Conservation (phyloP, 2,797 vertebrate species). For the Bovichtus diacanthus region DNA sequence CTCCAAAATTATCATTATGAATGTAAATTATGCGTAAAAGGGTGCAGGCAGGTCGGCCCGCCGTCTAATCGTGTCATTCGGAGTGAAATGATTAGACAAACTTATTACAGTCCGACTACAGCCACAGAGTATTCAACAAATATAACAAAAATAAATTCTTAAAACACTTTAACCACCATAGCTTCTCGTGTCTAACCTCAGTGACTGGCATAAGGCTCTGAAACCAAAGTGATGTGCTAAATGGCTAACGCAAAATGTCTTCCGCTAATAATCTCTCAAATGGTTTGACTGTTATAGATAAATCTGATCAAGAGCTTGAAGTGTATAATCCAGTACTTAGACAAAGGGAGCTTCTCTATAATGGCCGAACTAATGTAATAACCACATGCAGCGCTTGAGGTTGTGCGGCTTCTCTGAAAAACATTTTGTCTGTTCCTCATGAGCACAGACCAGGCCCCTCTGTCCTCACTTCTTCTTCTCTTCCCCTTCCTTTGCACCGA, state of each 20-base stretch:
- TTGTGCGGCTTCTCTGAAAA: slow-evolving; percentile 1
- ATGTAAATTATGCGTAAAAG: no score
- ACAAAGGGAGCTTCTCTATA: slow-evolving; percentile 29
- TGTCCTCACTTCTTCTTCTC: slow-evolving; percentile 33
- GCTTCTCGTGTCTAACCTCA: background rate
- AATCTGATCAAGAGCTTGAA: slow-evolving; percentile 54
- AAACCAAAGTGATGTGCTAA: slow-evolving; percentile 26
- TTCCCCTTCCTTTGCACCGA: slow-evolving; percentile 62
- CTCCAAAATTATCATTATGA: no score
- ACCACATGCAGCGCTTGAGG: slow-evolving; percentile 40
- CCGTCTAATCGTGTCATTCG: no score
- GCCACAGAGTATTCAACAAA: no score
- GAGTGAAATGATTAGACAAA: no score
- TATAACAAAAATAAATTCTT: no score
- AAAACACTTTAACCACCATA: no score
- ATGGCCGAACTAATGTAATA: slow-evolving; percentile 25
- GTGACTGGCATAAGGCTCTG: background rate
- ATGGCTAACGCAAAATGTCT: background rate
- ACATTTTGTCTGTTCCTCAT: slow-evolving; percentile 38
- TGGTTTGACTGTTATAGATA: slow-evolving; percentile 17
- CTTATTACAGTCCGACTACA: no score
- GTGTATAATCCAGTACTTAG: slow-evolving; percentile 39
- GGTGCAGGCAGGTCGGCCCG: no score
- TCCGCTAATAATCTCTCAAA: slow-evolving; percentile 7
- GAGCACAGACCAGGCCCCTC: slow-evolving; percentile 28